A percentile compares a stretch with the other conserved stretches of the same genome.
phyloP scores from a whole-genome alignment of 2,888 invertebrate genomes.

The Matsumyia berberina region DNA sequence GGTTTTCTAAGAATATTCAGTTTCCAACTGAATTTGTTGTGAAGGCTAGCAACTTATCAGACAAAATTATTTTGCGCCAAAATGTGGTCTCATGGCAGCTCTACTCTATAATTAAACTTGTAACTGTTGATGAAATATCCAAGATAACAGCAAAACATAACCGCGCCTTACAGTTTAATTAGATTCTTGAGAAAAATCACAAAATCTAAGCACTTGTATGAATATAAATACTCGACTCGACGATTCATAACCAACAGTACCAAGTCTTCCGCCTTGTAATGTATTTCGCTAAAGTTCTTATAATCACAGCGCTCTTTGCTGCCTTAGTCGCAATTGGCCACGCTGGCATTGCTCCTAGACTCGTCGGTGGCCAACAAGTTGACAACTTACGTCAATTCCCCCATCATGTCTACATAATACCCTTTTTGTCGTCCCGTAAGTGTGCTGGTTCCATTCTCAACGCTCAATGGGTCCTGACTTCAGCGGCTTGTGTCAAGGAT shows the following conservation, averaged over 20 bases:
- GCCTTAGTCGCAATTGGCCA: neutral
- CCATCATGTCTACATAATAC: slow-evolving; percentile 59
- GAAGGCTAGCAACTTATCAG: too few relatives aligned
- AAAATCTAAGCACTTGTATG: too few relatives aligned
- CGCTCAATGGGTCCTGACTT: slow-evolving; percentile 65
- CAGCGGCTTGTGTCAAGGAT: slow-evolving; percentile 45
- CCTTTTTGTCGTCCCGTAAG: neutral
- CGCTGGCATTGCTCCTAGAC: slow-evolving; percentile 17
- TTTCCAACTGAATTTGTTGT: too few relatives aligned
- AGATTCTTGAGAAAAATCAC: too few relatives aligned
- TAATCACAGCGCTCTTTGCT: neutral
- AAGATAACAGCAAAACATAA: too few relatives aligned
- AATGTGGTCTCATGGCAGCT: too few relatives aligned
- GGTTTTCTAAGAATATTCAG: too few relatives aligned
- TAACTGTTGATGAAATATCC: too few relatives aligned
- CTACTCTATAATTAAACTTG: too few relatives aligned
- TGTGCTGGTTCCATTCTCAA: slow-evolving; percentile 68
- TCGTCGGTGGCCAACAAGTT: slow-evolving; percentile 53
- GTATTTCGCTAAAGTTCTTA: slow-evolving; percentile 13
- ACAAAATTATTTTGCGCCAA: too few relatives aligned
- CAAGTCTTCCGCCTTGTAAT: neutral
- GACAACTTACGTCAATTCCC: slow-evolving; percentile 64
- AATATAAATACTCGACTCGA: too few relatives aligned
- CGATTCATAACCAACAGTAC: neutral
- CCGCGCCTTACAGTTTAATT: too few relatives aligned